phyloP scores from a whole-genome alignment of 1,140 invertebrate genomes.

The Sminthurinus signatus region DNA sequence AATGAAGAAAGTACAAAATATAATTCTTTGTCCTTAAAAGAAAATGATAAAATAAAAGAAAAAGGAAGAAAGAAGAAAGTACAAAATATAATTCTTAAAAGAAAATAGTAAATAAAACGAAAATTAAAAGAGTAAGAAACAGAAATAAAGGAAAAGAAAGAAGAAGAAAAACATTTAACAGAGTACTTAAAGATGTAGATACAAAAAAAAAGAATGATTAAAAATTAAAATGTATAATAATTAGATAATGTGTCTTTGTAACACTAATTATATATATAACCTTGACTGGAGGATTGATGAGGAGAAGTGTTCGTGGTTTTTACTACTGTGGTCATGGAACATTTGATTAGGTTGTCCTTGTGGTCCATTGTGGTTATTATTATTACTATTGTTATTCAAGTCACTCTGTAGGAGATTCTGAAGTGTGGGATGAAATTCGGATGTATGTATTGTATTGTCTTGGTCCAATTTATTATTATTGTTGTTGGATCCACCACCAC shows the following conservation, averaged over 20 bases:
- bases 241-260: too few species aligned
- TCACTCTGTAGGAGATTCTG: conserved; percentile 9
- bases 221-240: too few species aligned
- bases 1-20: too few species aligned
- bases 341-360: neutral
- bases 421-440: conserved; percentile 16
- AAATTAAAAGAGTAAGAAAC: too few species aligned
- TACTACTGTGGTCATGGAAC: conserved; percentile 7
- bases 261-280: conserved; percentile 8
- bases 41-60: too few species aligned
- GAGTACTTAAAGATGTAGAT: too few species aligned
- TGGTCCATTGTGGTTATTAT: conserved; percentile 1
- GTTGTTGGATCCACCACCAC: conserved; percentile 45
- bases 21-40: neutral
- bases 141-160: too few species aligned
- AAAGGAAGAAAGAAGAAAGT: too few species aligned
- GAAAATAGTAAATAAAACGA: too few species aligned
- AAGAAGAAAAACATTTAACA: too few species aligned
- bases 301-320: conserved; percentile 9
- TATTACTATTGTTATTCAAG: neutral
- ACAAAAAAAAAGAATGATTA: too few species aligned
- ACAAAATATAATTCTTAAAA: too few species aligned
- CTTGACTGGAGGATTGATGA: conserved; percentile 27
- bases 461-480: conserved; percentile 23
- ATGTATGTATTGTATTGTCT: conserved; percentile 36